Evolutionary conservation across 2,797 vertebrate genomes (phyloP).

Genomic region (Euthynnus affinis): DNA sequence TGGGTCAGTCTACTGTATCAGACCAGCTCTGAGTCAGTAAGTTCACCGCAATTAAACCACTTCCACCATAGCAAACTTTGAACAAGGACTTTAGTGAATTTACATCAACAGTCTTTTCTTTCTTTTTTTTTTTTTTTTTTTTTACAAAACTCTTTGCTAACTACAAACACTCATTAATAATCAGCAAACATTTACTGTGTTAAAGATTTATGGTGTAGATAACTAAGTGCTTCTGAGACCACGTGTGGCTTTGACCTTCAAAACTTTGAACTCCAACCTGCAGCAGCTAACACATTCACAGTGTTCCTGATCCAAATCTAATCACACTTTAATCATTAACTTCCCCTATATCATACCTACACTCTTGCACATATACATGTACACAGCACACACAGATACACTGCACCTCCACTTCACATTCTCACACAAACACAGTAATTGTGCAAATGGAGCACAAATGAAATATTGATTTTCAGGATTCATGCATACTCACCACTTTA

Average conservation of each 20-base stretch:
- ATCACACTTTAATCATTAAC: conserved; percentile 74
- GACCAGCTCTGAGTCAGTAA: too few species aligned
- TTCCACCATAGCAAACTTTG: too few species aligned
- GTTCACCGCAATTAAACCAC: too few species aligned
- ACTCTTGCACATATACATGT: neutral
- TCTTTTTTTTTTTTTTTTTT: too few species aligned
- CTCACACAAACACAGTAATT: conserved; percentile 38
- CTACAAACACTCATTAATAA: neutral
- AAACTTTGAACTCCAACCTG: conserved; percentile 55
- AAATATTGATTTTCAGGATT: conserved; percentile 75
- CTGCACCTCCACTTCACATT: conserved; percentile 6
- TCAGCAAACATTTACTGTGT: neutral
- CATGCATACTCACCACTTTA: conserved; percentile 71
- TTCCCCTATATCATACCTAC: conserved; percentile 36
- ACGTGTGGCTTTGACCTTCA: conserved; percentile 45
- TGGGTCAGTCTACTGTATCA: too few species aligned
- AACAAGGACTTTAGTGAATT: too few species aligned
- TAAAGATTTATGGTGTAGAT: conserved; percentile 36
- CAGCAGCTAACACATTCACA: conserved; percentile 23
- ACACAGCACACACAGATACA: conserved; percentile 14
- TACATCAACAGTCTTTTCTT: too few species aligned
- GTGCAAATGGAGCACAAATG: conserved; percentile 71
- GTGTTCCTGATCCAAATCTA: conserved; percentile 62
- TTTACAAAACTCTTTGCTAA: too few species aligned
- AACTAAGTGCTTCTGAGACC: conserved; percentile 1